Conservation (phyloP, 2,113 vertebrate species). For the Hippocampus comes region DNA sequence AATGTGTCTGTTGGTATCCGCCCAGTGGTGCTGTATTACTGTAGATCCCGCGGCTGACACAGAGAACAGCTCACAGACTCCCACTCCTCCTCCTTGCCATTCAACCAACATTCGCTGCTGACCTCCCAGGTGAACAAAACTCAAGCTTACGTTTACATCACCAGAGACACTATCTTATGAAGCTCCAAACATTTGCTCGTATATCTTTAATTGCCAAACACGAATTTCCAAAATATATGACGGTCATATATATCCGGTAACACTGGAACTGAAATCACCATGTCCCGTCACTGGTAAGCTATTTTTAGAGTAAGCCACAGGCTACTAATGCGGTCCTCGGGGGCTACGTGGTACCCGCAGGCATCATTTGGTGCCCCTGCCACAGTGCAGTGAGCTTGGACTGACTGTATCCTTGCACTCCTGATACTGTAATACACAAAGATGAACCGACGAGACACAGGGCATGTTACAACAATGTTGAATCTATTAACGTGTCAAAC, state of each 20-base stretch:
- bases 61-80: constrained; percentile 44
- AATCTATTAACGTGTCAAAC: background rate
- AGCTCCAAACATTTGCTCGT: constrained; percentile 5
- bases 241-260: no score
- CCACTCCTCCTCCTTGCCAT: constrained; percentile 49
- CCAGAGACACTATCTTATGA: no score
- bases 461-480: background rate
- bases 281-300: background rate
- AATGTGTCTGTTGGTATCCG: constrained; percentile 37
- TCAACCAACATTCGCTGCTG: constrained; percentile 41
- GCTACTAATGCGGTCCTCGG: background rate
- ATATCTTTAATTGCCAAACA: constrained; percentile 2
- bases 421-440: background rate
- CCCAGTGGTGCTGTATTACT: constrained; percentile 20
- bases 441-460: background rate
- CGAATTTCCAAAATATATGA: constrained; percentile 5
- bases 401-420: background rate
- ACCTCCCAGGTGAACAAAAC: constrained; percentile 37
- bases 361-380: background rate
- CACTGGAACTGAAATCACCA: background rate
- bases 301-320: background rate
- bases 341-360: no score
- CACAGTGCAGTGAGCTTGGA: background rate
- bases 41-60: constrained; percentile 22
- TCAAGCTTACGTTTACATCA: constrained; percentile 22